phyloP scores from a whole-genome alignment of 2,113 vertebrate genomes.

The Coreoperca whiteheadi region DNA sequence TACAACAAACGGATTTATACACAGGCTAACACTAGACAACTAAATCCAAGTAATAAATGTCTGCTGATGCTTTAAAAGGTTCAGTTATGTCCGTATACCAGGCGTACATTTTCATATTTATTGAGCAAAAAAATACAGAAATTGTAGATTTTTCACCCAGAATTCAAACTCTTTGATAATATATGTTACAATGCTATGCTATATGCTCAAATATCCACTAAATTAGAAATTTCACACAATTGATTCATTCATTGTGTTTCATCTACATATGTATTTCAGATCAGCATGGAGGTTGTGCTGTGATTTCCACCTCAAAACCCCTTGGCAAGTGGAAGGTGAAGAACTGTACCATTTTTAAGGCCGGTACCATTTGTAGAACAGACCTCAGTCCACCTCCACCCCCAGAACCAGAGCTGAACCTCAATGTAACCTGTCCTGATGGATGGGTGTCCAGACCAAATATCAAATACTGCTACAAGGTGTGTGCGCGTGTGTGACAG shows the following conservation, averaged over 20 bases:
- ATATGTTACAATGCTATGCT: neutral
- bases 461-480: constrained; percentile 93
- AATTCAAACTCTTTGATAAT: neutral
- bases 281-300: constrained; percentile 87
- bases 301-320: constrained; percentile 85
- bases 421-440: constrained; percentile 85
- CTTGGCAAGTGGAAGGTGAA: constrained; percentile 92
- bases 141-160: neutral
- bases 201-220: neutral
- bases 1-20: too few species aligned
- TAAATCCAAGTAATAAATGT: too few species aligned
- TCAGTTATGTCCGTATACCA: neutral
- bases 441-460: constrained; percentile 86
- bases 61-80: too few species aligned
- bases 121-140: neutral
- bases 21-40: too few species aligned
- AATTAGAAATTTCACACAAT: neutral
- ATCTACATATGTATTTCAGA: constrained; percentile 50
- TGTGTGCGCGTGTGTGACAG: constrained; percentile 62
- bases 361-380: constrained; percentile 91
- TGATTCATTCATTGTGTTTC: neutral
- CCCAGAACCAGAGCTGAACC: constrained; percentile 80
- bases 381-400: constrained; percentile 75
- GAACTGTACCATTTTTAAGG: constrained; percentile 90
- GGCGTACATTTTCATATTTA: neutral